Evolutionary conservation across 2,797 vertebrate genomes (phyloP), one percentile per base, ranked within the genome.

Genomic region (Toxotes lorentzi): DNA sequence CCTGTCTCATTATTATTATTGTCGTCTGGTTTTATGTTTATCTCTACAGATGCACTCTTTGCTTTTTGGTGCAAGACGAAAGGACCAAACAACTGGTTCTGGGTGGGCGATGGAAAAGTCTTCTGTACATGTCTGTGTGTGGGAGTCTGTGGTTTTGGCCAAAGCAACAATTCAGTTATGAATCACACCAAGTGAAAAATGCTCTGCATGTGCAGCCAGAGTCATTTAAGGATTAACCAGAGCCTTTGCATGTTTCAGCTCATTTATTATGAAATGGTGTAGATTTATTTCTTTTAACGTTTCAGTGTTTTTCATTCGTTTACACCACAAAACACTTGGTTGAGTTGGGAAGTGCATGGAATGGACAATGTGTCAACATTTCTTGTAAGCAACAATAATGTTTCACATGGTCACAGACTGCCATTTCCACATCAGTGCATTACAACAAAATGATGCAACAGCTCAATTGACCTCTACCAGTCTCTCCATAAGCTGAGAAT

Each of bases 11-110:
- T 47, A 45, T 32, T 63, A 53, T 54, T 54, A 27, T 57, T 14
- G 27, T 50, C 64, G 13, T 54, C 47, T 38, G 30, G n/a, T 43
- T 56, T 47, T 35, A 16, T 73, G 16, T 64, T 64, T 24, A 51
- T 51, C 11, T 16, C 23, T 54, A n/a, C 59, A 73, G 58, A 30
- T 43, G 35, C n/a, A 17, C 14, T 21, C 1, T 43, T 41, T 43
- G 34, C 9, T 24, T 30, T 13, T 35, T 11, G 7, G 1, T 32
- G 23, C 40, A 32, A 32, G 4, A 32, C 10, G 4, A 57, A 48
- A 14, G 53, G 38, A n/a, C 38, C 19, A 17, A 56, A 45, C 24
- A 45, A 32, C 30, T 13, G 23, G 30, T 47, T 14, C 57, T 59
- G 34, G 34, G 10, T 59, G 54, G 47, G 21, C 34, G 17, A 35